Conservation (phyloP, 2,888 invertebrate genomes). For the Lasioglossum morio region DNA sequence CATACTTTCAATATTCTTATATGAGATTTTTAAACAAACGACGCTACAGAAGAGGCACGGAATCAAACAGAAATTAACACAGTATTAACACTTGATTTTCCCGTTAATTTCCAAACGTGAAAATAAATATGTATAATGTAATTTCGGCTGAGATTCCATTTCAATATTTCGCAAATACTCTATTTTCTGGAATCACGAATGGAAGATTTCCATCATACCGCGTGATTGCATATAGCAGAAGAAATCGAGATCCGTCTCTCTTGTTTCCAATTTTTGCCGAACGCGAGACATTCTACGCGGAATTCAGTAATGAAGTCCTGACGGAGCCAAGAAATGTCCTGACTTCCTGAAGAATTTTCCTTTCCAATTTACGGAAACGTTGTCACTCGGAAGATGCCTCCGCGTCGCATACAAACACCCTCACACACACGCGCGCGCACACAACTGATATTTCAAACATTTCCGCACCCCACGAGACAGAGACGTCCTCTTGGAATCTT, state of each 20-base stretch:
- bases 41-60: too few relatives aligned
- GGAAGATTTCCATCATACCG: slow-evolving; percentile 16
- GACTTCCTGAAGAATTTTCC: slow-evolving; percentile 46
- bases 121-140: neutral
- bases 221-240: slow-evolving; percentile 2
- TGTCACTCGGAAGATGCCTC: slow-evolving; percentile 17
- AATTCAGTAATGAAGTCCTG: slow-evolving; percentile 59
- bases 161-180: neutral
- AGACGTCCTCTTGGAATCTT: neutral
- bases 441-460: slow-evolving; percentile 2
- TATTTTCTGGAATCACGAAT: slow-evolving; percentile 9
- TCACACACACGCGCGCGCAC: neutral
- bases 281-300: slow-evolving; percentile 17
- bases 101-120: too few relatives aligned
- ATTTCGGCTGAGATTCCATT: neutral
- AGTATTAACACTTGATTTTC: too few relatives aligned
- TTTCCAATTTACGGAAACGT: slow-evolving; percentile 38
- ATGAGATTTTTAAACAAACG: too few relatives aligned
- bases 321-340: slow-evolving; percentile 12
- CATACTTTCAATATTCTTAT: too few relatives aligned
- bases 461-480: neutral
- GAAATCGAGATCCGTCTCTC: slow-evolving; percentile 19
- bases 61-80: too few relatives aligned
- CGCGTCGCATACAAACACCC: neutral
- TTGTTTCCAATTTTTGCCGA: slow-evolving; percentile 39